Evolutionary conservation across 1,140 invertebrate species (phyloP), one percentile per base, ranked within the genome.

Genomic region (Drosophila neocordata): DNA sequence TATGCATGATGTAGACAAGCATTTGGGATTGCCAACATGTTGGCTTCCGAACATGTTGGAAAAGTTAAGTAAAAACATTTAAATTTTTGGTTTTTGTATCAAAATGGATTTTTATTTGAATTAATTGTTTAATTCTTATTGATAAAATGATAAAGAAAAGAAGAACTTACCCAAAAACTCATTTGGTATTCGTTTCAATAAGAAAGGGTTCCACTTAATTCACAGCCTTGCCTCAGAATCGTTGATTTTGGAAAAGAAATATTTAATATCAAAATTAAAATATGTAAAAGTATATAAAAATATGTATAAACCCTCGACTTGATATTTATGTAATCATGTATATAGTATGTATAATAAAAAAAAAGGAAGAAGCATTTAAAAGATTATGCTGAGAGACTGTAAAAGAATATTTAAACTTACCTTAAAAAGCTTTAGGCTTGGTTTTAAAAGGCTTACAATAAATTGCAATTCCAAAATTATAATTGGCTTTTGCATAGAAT

Each of bases 1-100:
- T 18, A 34, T 34, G 31, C n/a, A 35, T 35, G 3, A 24, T 9
- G 8, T 34, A 34, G 4, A 7, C 1, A 1, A 6, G 6, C 6
- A 41, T 59, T 37, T 34, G 34, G 22, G 15, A 60, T 70, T 37
- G 69, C 53, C 61, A 85, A 87, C 81, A 85, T 69, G 81, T 85
- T 87, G 59, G 82, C 13, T 64, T 6, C 48, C 24, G 62, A 69
- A 48, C 59, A 61, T 61, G 59, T 31, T 61, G 44, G 27, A 76
- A 41, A 73, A 66, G 35, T 56, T 65, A 52, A n/a, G 52, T 31
- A 52, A 34, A 2, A 18, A 59, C 37, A 48, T 11, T 65, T 65
- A 9, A 3, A 1, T 27, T 58, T 51, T 48, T 24, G 6, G 7
- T 65, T 34, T 56, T 24, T 35, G 22, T 58, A 11, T 58, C 9